These are phyloP conservation scores for Aphyosemion australe DNA, from an alignment of 2,113 vertebrate species.

Conservation along the genomic window DNA sequence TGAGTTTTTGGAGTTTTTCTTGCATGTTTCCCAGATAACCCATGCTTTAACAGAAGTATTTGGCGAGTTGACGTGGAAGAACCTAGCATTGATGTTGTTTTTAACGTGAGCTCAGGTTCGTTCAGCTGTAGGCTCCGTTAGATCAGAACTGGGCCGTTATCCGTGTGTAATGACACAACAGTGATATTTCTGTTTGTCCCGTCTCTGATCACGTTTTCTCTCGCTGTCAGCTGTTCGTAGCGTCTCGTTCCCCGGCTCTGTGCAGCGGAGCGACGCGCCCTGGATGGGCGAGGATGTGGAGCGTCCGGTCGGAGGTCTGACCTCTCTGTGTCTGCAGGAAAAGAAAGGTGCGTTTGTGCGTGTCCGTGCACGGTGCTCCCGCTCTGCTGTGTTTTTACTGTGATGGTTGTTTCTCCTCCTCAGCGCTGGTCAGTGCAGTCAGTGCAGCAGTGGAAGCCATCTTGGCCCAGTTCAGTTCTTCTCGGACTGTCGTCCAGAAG, in stretches of 20 bases:
- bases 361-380: neutral
- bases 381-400: neutral
- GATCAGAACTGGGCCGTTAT: conserved; percentile 27
- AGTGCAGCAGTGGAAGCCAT: conserved; percentile 91
- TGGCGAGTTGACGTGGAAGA: neutral
- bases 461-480: conserved; percentile 88
- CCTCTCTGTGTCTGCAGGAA: conserved; percentile 80
- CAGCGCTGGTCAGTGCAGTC: conserved; percentile 87
- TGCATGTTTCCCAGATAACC: neutral
- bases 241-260: conserved; percentile 81
- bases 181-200: conserved; percentile 6
- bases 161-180: conserved; percentile 37
- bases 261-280: conserved; percentile 66
- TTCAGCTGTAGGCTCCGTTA: conserved; percentile 28
- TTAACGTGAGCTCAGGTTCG: conserved; percentile 27
- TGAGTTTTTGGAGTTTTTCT: neutral
- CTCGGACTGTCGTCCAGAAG: conserved; percentile 93
- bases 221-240: conserved; percentile 80
- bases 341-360: conserved; percentile 81
- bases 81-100: neutral
- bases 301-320: conserved; percentile 64
- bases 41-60: no score
- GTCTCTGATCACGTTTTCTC: conserved; percentile 38
- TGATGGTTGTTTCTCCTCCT: conserved; percentile 6
- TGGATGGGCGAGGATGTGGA: conserved; percentile 81